Percentiles rank a stretch among this genome's conserved stretches.
These are phyloP conservation scores for Protodeltote pygarga DNA, from an alignment of 2,888 invertebrate species.

Conservation along the genomic window DNA sequence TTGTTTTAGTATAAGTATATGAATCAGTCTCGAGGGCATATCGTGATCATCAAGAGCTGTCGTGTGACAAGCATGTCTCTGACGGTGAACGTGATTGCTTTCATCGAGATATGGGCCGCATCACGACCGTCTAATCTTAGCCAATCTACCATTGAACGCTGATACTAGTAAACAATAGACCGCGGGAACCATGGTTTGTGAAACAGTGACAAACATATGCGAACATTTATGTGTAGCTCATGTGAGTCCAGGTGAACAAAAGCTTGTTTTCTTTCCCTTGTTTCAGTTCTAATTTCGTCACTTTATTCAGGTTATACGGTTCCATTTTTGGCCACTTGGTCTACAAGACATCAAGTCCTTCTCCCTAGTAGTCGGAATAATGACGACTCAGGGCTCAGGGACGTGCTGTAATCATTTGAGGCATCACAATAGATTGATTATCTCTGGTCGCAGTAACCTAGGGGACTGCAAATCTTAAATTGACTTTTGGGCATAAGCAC, in stretches of 20 bases:
- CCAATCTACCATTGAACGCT: slow-evolving; percentile 57
- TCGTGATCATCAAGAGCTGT: slow-evolving; percentile 54
- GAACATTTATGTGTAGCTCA: slow-evolving; percentile 19
- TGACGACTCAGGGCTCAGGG: too few relatives aligned
- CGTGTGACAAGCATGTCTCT: slow-evolving; percentile 63
- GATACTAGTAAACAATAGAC: slow-evolving; percentile 54
- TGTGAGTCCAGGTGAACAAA: neutral
- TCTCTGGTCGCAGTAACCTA: too few relatives aligned
- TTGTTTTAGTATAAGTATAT: slow-evolving; percentile 21
- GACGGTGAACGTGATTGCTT: slow-evolving; percentile 72
- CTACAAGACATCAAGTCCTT: too few relatives aligned
- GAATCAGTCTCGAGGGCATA: slow-evolving; percentile 34
- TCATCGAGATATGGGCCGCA: slow-evolving; percentile 73
- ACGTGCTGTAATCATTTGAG: too few relatives aligned
- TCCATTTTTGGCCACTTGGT: too few relatives aligned
- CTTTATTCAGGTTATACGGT: neutral
- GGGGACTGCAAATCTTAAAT: too few relatives aligned
- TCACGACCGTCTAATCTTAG: slow-evolving; percentile 67
- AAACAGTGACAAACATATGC: slow-evolving; percentile 44
- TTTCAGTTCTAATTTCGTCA: slow-evolving; percentile 3
- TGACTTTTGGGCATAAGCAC: too few relatives aligned
- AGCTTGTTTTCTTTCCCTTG: slow-evolving; percentile 10
- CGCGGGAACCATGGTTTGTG: slow-evolving; percentile 48
- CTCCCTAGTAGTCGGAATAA: too few relatives aligned
- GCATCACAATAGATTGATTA: too few relatives aligned